Base-by-base conservation (phyloP, 1,140 invertebrate genomes). In the Drepana arcuata region DNA sequence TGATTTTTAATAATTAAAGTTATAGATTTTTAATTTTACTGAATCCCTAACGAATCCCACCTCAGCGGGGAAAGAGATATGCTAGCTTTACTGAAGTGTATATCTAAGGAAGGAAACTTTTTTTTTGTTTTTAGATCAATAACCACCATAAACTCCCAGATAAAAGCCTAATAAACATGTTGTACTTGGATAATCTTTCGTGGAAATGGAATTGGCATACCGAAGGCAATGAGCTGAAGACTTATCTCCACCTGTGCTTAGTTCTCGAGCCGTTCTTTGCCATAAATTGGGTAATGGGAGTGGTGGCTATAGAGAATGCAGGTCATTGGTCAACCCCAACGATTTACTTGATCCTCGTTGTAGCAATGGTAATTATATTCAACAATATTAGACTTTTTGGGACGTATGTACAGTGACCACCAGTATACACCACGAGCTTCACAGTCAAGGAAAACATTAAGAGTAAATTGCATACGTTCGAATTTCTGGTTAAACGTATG, bases 251-350 rank as follows among this genome's bases (percentile, higher is more conserved):
- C 49, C 70, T 88, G 0, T 86, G 86, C 13, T 74, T 88, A 4
- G 81, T 87, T 7, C 51, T 89, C 38, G 81, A 89, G 41, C 88
- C 88, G 16, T 80, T 88, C 34, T 88, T 88, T 51, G 85, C 86
- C 10, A 83, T 89, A 7, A 86, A 86, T 42, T 92, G 90, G 90
- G 90, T 91, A 47, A 85, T 90, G 60, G 88, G 88, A 1, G 89
- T 91, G 3, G 81, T 91, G 3, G 89, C 90, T 7, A 81, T 92
- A n/a, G 90, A 91, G 51, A 90, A 91, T 54, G 82, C 86, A 1
- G 60, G 77, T 4, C 88, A 87, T 43, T 86, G 85, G 63, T 80
- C 85, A 7, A 88, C 89, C 32, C 85, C 89, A n/a, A 80, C 86
- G 10, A 78, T 87, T 30, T 88, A 87, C 53, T 67, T 85, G 4